Evolutionary conservation across 2,888 invertebrate species (phyloP).

Genomic region (Lasioglossum villosulum): DNA sequence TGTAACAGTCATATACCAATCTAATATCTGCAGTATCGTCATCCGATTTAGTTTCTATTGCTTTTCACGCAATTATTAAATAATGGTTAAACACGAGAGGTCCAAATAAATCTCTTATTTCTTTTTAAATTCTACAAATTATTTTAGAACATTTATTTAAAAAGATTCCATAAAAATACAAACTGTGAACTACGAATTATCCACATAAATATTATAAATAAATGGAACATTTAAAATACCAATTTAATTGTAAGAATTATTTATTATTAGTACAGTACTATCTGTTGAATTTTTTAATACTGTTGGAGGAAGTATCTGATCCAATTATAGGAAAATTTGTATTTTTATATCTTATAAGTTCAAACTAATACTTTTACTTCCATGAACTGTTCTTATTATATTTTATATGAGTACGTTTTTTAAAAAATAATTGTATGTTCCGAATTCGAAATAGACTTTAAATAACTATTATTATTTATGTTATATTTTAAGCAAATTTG

Average conservation of each 20-base stretch:
- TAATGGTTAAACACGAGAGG: too few species aligned
- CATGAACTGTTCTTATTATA: neutral
- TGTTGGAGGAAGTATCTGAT: neutral
- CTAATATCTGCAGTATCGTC: neutral
- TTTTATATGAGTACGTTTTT: neutral
- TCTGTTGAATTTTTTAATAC: neutral
- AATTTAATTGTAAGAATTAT: neutral
- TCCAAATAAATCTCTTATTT: neutral
- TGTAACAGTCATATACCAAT: neutral
- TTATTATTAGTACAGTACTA: neutral
- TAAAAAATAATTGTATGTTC: neutral
- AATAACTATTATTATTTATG: neutral
- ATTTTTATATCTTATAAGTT: neutral
- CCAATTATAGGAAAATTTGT: neutral
- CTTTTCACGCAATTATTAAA: neutral
- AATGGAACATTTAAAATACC: neutral
- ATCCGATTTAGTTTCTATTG: neutral
- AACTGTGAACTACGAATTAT: neutral
- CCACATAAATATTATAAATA: neutral
- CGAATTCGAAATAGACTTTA: neutral
- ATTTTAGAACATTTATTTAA: neutral
- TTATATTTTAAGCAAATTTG: too few species aligned
- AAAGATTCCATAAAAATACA: neutral
- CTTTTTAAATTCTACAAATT: neutral
- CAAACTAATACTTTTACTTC: neutral